Conservation (phyloP, 2,888 invertebrate species). For the Cryptocheilus praepositus region DNA sequence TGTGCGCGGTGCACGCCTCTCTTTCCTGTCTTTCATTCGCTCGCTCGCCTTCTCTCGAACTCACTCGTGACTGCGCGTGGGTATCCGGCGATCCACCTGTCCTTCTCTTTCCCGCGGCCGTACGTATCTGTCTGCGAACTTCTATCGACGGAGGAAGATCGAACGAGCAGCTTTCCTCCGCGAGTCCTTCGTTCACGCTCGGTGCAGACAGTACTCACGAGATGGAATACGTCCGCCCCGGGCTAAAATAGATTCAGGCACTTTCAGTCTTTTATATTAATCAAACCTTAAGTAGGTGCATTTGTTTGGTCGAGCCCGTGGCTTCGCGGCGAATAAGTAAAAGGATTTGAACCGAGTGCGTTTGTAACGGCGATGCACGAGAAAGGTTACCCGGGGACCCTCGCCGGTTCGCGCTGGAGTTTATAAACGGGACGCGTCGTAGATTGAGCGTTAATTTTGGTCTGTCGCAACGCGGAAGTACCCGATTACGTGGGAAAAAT, state of each 20-base stretch:
- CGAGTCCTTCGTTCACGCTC: conserved; percentile 23
- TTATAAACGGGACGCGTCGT: too few relatives aligned
- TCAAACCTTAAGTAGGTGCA: conserved; percentile 39
- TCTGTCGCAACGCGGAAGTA: too few relatives aligned
- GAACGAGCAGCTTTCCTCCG: conserved; percentile 25
- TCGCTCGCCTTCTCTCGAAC: conserved; percentile 9
- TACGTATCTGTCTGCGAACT: conserved; percentile 23
- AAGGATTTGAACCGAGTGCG: neutral
- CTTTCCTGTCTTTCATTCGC: conserved; percentile 1
- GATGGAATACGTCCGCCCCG: conserved; percentile 28
- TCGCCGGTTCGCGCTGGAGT: too few relatives aligned
- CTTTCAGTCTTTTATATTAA: conserved; percentile 38
- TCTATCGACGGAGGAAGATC: conserved; percentile 40
- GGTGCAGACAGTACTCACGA: conserved; percentile 15
- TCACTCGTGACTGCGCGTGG: conserved; percentile 5
- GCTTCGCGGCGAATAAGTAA: neutral
- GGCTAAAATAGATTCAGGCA: conserved; percentile 32
- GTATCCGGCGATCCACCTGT: neutral
- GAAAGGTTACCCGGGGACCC: neutral
- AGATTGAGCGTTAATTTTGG: too few relatives aligned
- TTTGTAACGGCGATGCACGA: neutral
- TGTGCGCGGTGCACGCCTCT: neutral
- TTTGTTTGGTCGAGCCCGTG: conserved; percentile 20
- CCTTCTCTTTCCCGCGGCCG: neutral
- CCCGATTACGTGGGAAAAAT: too few relatives aligned